These are phyloP conservation scores for Hirtodrosophila histrioides DNA, from an alignment of 2,888 invertebrate genomes.

Conservation along the genomic window DNA sequence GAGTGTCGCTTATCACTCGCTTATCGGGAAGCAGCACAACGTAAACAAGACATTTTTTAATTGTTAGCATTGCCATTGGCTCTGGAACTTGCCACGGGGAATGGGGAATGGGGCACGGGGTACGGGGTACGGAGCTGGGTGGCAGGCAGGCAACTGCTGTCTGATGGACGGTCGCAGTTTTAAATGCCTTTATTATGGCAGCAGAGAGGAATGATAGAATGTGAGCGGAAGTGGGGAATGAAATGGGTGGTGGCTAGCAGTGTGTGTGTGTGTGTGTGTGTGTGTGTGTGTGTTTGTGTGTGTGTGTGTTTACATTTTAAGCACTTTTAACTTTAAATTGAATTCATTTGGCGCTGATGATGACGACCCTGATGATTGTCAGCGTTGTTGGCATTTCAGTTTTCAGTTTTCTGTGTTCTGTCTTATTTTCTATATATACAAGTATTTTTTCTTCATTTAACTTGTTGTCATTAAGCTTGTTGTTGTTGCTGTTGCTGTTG, in stretches of 20 bases:
- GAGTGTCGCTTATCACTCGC: conserved; percentile 48
- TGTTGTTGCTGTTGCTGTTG: conserved; percentile 23
- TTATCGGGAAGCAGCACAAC: conserved; percentile 42
- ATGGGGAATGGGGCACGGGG: too few species aligned
- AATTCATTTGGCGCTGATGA: conserved; percentile 43
- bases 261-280: not conserved
- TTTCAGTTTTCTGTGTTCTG: conserved; percentile 12
- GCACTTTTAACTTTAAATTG: conserved; percentile 51
- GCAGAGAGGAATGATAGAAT: not conserved
- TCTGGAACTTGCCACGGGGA: too few species aligned
- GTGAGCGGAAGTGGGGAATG: not conserved
- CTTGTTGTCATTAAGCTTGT: conserved; percentile 6
- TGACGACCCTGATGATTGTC: conserved; percentile 47
- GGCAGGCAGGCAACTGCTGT: conserved; percentile 1
- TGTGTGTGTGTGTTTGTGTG: conserved; percentile 32
- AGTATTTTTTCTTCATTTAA: conserved; percentile 1
- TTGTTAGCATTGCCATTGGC: conserved; percentile 46
- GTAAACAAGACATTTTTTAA: conserved; percentile 49
- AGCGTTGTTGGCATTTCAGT: conserved; percentile 43
- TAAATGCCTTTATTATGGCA: conserved; percentile 42
- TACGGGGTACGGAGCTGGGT: not conserved
- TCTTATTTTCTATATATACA: not conserved
- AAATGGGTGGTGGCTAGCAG: not conserved
- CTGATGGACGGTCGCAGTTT: conserved; percentile 37
- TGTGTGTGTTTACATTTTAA: conserved; percentile 49